Base-by-base conservation (phyloP, 2,797 vertebrate species). In the Chloroceryle amazona region DNA sequence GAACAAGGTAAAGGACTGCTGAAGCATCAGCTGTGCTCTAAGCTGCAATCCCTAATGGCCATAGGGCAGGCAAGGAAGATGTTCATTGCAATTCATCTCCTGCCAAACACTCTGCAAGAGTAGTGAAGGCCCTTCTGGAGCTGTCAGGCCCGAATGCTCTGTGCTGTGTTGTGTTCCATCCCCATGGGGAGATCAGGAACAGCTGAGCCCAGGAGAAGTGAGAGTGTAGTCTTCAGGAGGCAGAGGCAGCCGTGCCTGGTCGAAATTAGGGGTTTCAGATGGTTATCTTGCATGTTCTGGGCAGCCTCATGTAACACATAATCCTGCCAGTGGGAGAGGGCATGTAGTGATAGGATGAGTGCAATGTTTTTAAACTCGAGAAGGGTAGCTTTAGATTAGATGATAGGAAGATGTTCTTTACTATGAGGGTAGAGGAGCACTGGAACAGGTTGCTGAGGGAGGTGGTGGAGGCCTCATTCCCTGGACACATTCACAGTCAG, bases 1-100 rank as follows among this genome's bases (percentile, higher is more conserved):
- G 99, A 96, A 99, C 99, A 98, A 99, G 99, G 99, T 99, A 98
- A 98, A 97, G 71, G 6, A n/a, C 55, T 75, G 41, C n/a, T 52
- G 42, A 11, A 73, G 17, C 26, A 13, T n/a, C 21, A 6, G 13
- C 33, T 62, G 10, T 61, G 23, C 65, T 37, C 31, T 44, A 28
- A 35, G 4, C 57, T 78, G 29, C n/a, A 28, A 5, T 57, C 11
- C 22, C 42, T 39, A 13, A 13, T 21, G 26, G 20, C 49, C 15
- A 21, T 73, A 41, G 47, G 10, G 6, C 58, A 54, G 22, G 39
- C 65, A 74, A 47, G 33, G 20, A 44, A 1, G 2, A 13, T 35
- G 31, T 76, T 80, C 10, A 1, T 80, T 80, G 33, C 49, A 21
- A 19, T 44, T 81, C 3, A 2, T 71, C 31, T 44, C 3, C 23